Evolutionary conservation across 2,797 vertebrate species (phyloP).

Genomic region (Pogoniulus pusillus): DNA sequence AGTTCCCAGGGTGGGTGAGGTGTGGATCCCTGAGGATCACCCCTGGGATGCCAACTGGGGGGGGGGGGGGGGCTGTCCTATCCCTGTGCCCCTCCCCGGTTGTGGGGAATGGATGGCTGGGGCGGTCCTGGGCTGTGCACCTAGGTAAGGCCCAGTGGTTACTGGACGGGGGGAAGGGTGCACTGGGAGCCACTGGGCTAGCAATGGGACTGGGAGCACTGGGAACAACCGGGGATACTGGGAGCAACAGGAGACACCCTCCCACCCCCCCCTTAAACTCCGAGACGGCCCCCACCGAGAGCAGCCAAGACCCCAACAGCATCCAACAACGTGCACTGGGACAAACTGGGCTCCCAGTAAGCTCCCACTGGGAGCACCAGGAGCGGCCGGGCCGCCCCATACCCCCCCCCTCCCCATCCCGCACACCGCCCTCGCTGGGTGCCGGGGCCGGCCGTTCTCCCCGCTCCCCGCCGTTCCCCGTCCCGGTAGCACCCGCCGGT

Average conservation of each 20-base stretch:
- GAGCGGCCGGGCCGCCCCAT: no score
- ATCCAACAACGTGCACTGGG: no score
- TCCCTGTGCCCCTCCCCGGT: neutral
- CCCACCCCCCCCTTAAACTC: no score
- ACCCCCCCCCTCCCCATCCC: no score
- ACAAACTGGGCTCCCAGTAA: neutral
- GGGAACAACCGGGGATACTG: neutral
- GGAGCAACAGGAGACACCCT: neutral
- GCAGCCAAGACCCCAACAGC: no score
- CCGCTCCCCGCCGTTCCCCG: neutral
- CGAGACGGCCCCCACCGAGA: no score
- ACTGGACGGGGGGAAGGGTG: neutral
- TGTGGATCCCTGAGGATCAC: neutral
- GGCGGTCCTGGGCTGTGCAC: neutral
- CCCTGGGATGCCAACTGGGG: neutral
- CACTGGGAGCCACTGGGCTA: neutral
- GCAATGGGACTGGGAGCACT: neutral
- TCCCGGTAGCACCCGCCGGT: neutral
- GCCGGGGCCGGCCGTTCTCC: neutral
- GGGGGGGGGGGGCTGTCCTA: no score
- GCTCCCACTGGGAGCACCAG: neutral
- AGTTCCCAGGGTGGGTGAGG: neutral
- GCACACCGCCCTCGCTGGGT: no score
- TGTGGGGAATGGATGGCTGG: no score
- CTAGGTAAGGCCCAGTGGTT: neutral